Evolutionary conservation across 2,113 vertebrate genomes (phyloP).

Genomic region (Nycticebus coucang): DNA sequence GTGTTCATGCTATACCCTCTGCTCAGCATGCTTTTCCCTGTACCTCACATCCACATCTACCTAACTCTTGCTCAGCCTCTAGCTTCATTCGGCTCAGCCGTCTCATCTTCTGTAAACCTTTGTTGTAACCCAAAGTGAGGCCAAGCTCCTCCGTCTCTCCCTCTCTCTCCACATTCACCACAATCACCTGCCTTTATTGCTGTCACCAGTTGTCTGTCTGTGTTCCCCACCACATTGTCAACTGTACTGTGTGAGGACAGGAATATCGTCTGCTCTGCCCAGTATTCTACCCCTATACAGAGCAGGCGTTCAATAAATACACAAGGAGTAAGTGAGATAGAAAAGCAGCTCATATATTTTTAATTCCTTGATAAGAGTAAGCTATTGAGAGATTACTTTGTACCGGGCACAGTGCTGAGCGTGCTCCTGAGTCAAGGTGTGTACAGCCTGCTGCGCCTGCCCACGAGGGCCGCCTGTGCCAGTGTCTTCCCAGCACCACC

Average conservation of each 20-base stretch:
- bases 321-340: not conserved
- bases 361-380: not conserved
- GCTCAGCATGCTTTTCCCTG: not conserved
- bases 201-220: not conserved
- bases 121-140: not conserved
- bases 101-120: not conserved
- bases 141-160: too few relatives aligned
- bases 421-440: not conserved
- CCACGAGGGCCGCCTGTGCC: rapidly evolving
- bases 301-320: not conserved
- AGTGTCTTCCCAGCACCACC: not conserved
- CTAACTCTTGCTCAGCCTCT: not conserved
- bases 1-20: not conserved
- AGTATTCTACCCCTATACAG: not conserved
- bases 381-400: not conserved
- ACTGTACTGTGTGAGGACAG: not conserved
- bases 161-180: not conserved
- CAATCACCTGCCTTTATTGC: rapidly evolving
- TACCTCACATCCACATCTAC: too few relatives aligned
- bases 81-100: not conserved
- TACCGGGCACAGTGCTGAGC: not conserved
- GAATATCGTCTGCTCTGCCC: not conserved
- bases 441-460: not conserved
- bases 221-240: not conserved
- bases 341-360: not conserved